Conservation (phyloP, 2,888 invertebrate genomes). For the Pocota personata region DNA sequence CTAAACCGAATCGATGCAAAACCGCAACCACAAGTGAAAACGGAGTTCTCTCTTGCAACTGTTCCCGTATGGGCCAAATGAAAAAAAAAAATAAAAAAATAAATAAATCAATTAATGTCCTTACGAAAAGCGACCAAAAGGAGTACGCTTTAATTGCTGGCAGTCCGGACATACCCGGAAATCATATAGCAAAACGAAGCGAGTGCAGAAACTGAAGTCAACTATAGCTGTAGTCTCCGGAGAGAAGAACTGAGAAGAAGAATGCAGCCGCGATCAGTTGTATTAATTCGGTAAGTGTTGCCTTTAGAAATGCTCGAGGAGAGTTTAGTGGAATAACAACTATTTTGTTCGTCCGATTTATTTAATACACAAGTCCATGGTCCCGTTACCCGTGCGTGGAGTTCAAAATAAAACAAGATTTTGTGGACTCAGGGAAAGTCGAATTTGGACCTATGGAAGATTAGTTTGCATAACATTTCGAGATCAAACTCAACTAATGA, state of each 20-base stretch:
- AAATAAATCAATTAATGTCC: conserved; percentile 26
- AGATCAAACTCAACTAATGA: conserved; percentile 13
- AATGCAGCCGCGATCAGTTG: conserved; percentile 25
- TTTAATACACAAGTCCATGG: conserved; percentile 28
- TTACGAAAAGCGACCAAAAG: conserved; percentile 18
- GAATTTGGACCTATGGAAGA: conserved; percentile 16
- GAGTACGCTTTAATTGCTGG: conserved; percentile 21
- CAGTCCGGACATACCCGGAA: too few species aligned
- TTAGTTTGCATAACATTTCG: conserved; percentile 5
- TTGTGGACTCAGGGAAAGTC: conserved; percentile 22
- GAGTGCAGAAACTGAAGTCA: too few species aligned
- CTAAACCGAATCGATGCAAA: background rate
- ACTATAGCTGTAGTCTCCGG: too few species aligned
- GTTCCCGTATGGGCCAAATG: conserved; percentile 32
- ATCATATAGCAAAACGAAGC: too few species aligned
- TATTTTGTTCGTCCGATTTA: conserved; percentile 34
- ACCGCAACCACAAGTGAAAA: conserved; percentile 8
- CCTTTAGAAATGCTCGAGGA: conserved; percentile 16
- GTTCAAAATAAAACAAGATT: conserved; percentile 16
- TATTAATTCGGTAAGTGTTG: conserved; percentile 24
- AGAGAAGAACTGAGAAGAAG: too few species aligned
- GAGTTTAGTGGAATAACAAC: conserved; percentile 39
- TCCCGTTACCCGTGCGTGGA: conserved; percentile 31
- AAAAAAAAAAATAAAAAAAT: too few species aligned
- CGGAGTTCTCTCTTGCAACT: conserved; percentile 14